Evolutionary conservation across 2,113 vertebrate genomes (phyloP).

Genomic region (Candoia aspera): DNA sequence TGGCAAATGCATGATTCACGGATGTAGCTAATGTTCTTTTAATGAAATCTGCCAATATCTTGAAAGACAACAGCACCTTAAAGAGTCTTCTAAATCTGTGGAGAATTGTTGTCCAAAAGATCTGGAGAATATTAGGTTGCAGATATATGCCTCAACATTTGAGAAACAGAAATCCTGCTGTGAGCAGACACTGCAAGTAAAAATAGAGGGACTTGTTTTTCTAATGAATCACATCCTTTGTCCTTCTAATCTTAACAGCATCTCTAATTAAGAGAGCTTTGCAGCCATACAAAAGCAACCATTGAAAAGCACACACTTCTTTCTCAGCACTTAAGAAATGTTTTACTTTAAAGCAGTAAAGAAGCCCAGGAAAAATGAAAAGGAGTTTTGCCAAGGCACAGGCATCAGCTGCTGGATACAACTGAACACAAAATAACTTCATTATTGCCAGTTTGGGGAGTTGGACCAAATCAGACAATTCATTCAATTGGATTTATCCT

Average conservation of each 20-base stretch:
- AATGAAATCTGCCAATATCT: background rate
- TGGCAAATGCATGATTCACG: background rate
- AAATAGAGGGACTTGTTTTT: constrained; percentile 3
- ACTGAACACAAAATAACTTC: constrained; percentile 28
- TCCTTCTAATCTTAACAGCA: constrained; percentile 4
- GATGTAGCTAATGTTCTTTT: background rate
- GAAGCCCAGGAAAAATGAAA: constrained; percentile 11
- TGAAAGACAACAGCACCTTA: background rate
- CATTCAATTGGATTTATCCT: background rate
- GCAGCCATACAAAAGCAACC: background rate
- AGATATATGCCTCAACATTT: background rate
- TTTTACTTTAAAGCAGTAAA: constrained; percentile 7
- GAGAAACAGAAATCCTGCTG: background rate
- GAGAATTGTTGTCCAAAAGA: background rate
- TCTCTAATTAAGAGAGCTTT: constrained; percentile 25
- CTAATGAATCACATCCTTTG: constrained; percentile 25
- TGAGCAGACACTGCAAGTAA: background rate
- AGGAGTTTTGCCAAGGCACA: constrained; percentile 1
- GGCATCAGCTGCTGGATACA: constrained; percentile 21
- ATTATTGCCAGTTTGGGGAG: constrained; percentile 17
- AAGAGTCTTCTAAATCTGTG: background rate
- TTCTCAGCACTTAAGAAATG: constrained; percentile 2
- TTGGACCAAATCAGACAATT: constrained; percentile 2
- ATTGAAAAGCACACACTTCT: background rate
- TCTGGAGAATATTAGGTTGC: background rate